Base-by-base conservation (phyloP, 2,888 invertebrate genomes). In the Caradrina clavipalpis region DNA sequence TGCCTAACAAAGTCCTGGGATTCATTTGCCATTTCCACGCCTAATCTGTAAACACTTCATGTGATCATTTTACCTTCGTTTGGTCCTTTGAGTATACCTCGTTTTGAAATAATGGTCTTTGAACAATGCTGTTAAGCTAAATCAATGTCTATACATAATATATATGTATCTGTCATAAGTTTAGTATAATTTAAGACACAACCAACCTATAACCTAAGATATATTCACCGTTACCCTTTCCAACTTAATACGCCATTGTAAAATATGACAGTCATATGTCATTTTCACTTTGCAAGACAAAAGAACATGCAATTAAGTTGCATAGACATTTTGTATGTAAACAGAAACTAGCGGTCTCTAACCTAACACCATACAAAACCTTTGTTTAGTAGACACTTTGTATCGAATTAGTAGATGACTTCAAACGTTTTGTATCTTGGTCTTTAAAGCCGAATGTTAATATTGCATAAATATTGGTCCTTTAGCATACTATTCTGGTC, bases 21-120 rank as follows among this genome's bases (percentile, higher is more conserved):
- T 86, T 87, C 88, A 88, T 88, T 88, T 86, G 86, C 86, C 83
- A 85, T 90, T 88, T 88, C 86, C 80, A 83, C 83, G 77, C 82
- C 81, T 85, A 87, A 89, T 89, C 88, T 86, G 72, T 82, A 82
- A 85, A 79, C 74, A 58, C 45, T 82, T 72, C 62, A 59, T 65
- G 63, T 61, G 74, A 73, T 81, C 71, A 60, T 64, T 67, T 71
- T 80, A 49, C 49, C 60, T 73, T 75, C 66, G 49, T 56, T 76
- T 60, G 59, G 57, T 54, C 56, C 79, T 84, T 72, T 64, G 57
- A 11, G 47, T 26, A 26, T 26, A 26, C 26, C 26, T 54, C 13
- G 47, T 66, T 74, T 74, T 56, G 15, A 68, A 63, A 62, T 60
- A 60, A 69, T 76, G 51, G 47, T 54, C 55, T 22, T 56, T 42